Base-by-base conservation (phyloP, 2,113 vertebrate species). In the Melanostigma gelatinosum region DNA sequence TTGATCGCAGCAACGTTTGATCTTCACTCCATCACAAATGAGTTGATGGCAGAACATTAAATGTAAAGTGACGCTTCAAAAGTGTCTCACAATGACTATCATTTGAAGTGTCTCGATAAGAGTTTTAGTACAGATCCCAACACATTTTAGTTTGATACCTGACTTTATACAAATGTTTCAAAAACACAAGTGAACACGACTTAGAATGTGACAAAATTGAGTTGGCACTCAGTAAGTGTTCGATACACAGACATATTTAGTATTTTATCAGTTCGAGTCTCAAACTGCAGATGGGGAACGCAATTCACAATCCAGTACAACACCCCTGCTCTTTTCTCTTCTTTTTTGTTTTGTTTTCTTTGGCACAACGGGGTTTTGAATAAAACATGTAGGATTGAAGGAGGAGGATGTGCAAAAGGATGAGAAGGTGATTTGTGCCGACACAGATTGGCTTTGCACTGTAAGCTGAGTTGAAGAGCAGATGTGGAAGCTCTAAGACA, bases 351-450 rank as follows among this genome's bases (percentile, higher is more conserved):
- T 3, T 29, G 2, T 29, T 29, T 75, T 64, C 63, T 48, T 61
- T 50, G 52, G 36, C 65, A 74, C 61, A 0, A 20, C 8, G 0
- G 64, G 55, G 24, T 70, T 87, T 85, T 64, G 66, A 79, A 79
- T 76, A 69, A 71, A 44, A 84, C 60, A 34, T 75, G 75, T 52
- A 24, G 46, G 78, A 79, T 44, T 67, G 55, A 84, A 67, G 79
- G 85, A 81, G 52, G 85, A 75, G 79, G 86, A 79, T 24, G 52
- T 73, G 63, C 64, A 24, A 55, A 74, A 77, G 89, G 84, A 87
- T 85, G 87, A 93, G 78, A 66, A 77, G 79, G 83, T 90, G 84
- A 93, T 91, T 90, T 91, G 80, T 83, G 80, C 61, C 74, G 80
- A 81, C 86, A 91, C 83, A 79, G 79, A 90, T 71, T 79, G 79